Evolutionary conservation across 2,797 vertebrate genomes (phyloP).

Genomic region (Enteromius unitaeniatus): DNA sequence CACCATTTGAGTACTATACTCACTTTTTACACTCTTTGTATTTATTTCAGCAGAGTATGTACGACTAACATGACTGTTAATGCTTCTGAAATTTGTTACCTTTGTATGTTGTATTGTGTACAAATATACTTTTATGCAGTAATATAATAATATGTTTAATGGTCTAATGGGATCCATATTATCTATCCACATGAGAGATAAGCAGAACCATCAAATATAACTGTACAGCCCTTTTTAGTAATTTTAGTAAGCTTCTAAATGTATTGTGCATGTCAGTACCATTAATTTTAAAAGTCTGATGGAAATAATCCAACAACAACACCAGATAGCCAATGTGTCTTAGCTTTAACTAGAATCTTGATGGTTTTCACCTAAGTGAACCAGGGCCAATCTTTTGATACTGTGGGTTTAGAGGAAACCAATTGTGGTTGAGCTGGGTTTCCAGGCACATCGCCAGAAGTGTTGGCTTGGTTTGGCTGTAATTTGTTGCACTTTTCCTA

Average conservation of each 20-base stretch:
- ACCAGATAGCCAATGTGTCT: slow-evolving; percentile 39
- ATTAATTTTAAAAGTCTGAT: slow-evolving; percentile 48
- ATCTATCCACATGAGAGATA: neutral
- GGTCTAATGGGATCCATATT: neutral
- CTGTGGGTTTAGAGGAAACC: slow-evolving; percentile 57
- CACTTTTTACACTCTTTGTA: slow-evolving; percentile 69
- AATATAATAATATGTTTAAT: slow-evolving; percentile 10
- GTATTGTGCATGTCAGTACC: slow-evolving; percentile 32
- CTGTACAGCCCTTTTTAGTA: neutral
- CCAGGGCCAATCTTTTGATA: slow-evolving; percentile 47
- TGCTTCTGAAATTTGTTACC: slow-evolving; percentile 41
- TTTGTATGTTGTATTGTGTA: slow-evolving; percentile 51
- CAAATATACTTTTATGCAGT: neutral
- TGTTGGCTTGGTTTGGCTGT: slow-evolving; percentile 80
- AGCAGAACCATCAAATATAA: neutral
- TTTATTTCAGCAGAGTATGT: slow-evolving; percentile 72
- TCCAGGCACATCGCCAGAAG: slow-evolving; percentile 56
- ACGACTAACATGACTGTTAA: slow-evolving; percentile 48
- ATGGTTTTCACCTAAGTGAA: slow-evolving; percentile 52
- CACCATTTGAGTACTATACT: slow-evolving; percentile 69
- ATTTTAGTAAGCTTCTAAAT: slow-evolving; percentile 8
- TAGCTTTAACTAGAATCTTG: slow-evolving; percentile 35
- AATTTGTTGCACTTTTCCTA: slow-evolving; percentile 93
- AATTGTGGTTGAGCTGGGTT: slow-evolving; percentile 57
- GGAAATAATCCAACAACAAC: slow-evolving; percentile 50